Base-by-base conservation (phyloP, 2,888 invertebrate species). In the Hymenopus coronatus region DNA sequence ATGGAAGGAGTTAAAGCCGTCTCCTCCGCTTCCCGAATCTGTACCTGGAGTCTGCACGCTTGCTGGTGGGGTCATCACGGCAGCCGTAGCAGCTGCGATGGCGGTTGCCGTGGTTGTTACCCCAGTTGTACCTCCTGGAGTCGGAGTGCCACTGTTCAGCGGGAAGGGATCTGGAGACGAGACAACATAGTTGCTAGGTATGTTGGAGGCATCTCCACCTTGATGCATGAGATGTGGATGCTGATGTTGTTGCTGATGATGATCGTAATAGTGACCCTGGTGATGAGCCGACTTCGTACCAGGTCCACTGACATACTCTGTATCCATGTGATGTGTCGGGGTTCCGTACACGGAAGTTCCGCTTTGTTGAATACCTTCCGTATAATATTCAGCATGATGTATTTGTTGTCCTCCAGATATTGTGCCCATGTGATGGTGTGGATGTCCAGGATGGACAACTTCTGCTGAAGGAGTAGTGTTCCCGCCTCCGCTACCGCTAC, bases 31-130 rank as follows among this genome's bases (percentile, higher is more conserved):
- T 27, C n/a, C 82, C 30, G 87, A 82, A 28, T 96, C 96, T 2
- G 94, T 94, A 15, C 54, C 20, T 70, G 54, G 54, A 70, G 54
- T 70, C 91, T 94, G 94, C 83, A 94, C 94, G 91, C 94, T 94
- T 84, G 94, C 94, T 0, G 96, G 95, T 12, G 95, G 95, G 15
- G 96, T 95, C 94, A 95, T 95, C 46, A 95, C 94, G 3, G 94
- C 94, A 0, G 94, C 93, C 25, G 94, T 94, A 8, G 89, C 90
- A 25, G 88, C 87, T 9, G 84, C 93, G 7, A 94, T 93, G 3
- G 93, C 93, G 28, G 93, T 93, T 14, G 93, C 92, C 8, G 93
- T 94, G 0, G 93, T 92, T 83, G 92, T 93, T 88, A 94, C 93
- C 90, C 93, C 93, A 33, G 93, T 93, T 89, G 94, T 46, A 1